These are phyloP conservation scores for Marmota monax DNA, from an alignment of 2,113 vertebrate genomes.

Conservation along the genomic window DNA sequence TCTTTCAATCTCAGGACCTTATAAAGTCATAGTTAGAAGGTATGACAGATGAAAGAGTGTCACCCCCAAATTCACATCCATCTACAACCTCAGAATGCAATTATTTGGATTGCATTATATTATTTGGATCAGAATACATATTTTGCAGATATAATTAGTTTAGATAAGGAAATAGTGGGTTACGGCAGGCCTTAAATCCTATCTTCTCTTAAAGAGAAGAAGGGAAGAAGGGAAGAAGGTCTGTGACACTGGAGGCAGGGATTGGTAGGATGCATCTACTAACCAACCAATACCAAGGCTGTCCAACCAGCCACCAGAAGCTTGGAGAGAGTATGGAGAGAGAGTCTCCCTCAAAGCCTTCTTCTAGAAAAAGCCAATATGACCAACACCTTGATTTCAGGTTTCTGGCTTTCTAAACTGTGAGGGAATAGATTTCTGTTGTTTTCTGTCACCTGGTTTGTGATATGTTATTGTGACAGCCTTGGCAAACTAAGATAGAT, in stretches of 20 bases:
- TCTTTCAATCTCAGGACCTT: neutral
- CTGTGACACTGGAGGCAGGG: neutral
- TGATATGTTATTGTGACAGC: neutral
- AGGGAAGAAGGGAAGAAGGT: neutral
- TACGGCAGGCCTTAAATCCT: neutral
- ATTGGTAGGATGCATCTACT: neutral
- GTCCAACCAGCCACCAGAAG: too few species aligned
- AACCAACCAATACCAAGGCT: neutral
- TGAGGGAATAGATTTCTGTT: neutral
- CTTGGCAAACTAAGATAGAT: neutral
- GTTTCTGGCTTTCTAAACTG: neutral
- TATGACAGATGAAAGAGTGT: neutral
- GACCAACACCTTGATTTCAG: neutral
- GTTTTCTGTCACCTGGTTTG: neutral
- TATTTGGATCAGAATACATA: neutral
- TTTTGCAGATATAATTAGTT: neutral
- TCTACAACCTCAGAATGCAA: neutral
- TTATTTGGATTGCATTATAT: neutral
- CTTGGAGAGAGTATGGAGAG: fast-evolving
- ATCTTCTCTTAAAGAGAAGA: neutral
- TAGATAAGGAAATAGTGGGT: neutral
- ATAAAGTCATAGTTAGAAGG: neutral
- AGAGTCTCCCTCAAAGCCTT: neutral
- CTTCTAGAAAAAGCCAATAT: neutral
- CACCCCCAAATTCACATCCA: neutral